A percentile compares a stretch with the other conserved stretches of the same genome.
These are phyloP conservation scores for Protosalanx chinensis DNA, from an alignment of 2,797 vertebrate species.

Conservation along the genomic window DNA sequence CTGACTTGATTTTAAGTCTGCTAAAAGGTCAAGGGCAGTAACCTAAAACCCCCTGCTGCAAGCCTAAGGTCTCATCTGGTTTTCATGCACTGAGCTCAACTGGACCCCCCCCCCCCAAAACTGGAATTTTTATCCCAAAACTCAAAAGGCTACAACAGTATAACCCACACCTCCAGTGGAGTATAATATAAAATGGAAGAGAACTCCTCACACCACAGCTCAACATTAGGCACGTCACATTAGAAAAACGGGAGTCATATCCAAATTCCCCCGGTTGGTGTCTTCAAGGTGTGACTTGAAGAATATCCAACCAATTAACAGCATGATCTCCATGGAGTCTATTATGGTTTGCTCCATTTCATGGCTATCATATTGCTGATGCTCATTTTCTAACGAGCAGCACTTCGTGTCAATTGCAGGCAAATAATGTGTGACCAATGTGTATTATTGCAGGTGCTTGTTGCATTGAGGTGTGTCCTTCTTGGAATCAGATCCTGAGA, in stretches of 20 bases:
- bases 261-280: background rate
- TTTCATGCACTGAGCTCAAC: background rate
- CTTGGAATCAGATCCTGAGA: background rate
- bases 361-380: too few relatives aligned
- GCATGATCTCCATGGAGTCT: background rate
- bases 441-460: background rate
- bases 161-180: too few relatives aligned
- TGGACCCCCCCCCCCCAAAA: background rate
- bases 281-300: background rate
- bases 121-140: background rate
- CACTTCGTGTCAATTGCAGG: too few relatives aligned
- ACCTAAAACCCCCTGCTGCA: constrained; percentile 4
- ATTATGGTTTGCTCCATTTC: too few relatives aligned
- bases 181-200: background rate
- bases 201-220: too few relatives aligned
- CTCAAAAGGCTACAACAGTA: background rate
- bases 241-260: background rate
- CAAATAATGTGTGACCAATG: too few relatives aligned
- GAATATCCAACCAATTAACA: background rate
- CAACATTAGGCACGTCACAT: background rate
- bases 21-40: constrained; percentile 17
- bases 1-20: constrained; percentile 7
- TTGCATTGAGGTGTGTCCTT: background rate
- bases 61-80: background rate
- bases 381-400: too few relatives aligned